Conservation (phyloP, 2,797 vertebrate species). For the Xiphophorus birchmanni region DNA sequence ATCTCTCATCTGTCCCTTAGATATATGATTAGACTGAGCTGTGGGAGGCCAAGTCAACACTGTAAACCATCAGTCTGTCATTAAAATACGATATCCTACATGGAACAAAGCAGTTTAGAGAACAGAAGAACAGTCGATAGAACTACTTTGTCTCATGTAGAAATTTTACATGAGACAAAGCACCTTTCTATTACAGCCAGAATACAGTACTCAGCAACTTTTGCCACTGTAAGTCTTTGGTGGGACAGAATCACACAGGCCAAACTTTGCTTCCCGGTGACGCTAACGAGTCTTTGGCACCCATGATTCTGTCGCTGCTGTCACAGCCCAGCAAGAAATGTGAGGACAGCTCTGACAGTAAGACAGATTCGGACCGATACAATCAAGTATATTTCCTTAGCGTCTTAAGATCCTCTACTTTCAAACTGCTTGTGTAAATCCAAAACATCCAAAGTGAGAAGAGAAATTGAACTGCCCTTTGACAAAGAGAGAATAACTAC, state of each 20-base stretch:
- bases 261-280: background rate
- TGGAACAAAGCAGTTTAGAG: background rate
- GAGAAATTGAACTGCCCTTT: slow-evolving; percentile 21
- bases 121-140: background rate
- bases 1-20: background rate
- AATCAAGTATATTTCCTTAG: slow-evolving; percentile 9
- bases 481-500: slow-evolving; percentile 25
- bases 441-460: slow-evolving; percentile 35
- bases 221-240: background rate
- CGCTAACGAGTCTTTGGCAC: slow-evolving; percentile 1
- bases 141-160: background rate
- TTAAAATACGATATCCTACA: background rate
- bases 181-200: background rate
- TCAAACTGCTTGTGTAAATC: slow-evolving; percentile 43
- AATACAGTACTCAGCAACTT: background rate
- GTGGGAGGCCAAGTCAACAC: background rate
- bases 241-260: background rate
- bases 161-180: background rate
- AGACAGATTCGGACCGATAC: background rate
- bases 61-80: background rate
- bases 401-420: slow-evolving; percentile 1
- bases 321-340: background rate
- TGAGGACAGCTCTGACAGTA: background rate
- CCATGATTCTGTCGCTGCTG: background rate
- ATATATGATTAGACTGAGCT: background rate